Evolutionary conservation across 2,888 invertebrate genomes (phyloP).

Genomic region (Polietes domitor): DNA sequence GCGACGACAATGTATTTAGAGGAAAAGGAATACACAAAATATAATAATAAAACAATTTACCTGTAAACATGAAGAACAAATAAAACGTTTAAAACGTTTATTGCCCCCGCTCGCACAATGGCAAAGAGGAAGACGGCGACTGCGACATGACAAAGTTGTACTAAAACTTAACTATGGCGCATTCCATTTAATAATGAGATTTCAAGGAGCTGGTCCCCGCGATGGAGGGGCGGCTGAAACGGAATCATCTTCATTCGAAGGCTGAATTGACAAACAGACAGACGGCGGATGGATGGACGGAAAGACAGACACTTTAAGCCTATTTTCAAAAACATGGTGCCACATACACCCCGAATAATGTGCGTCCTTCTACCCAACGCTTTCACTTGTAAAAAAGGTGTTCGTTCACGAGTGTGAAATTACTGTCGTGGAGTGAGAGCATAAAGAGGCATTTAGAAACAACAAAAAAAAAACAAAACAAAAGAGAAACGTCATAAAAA

Average conservation of each 20-base stretch:
- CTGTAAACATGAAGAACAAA: constrained; percentile 42
- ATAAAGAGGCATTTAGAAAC: background rate
- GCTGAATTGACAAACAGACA: background rate
- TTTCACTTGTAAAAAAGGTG: background rate
- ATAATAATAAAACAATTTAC: constrained; percentile 59
- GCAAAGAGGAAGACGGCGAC: background rate
- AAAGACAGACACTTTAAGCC: constrained; percentile 19
- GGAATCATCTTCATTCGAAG: background rate
- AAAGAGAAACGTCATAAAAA: constrained; percentile 53
- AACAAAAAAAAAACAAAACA: background rate
- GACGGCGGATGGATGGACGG: background rate
- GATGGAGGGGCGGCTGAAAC: background rate
- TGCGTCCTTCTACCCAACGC: background rate
- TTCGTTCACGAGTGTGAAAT: background rate
- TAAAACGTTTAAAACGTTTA: constrained; percentile 58
- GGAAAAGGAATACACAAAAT: constrained; percentile 12
- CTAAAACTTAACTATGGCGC: constrained; percentile 17
- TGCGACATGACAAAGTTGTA: constrained; percentile 16
- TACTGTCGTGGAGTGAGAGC: background rate
- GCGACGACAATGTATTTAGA: background rate
- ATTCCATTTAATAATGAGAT: constrained; percentile 16
- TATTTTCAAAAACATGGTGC: constrained; percentile 28
- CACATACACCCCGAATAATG: constrained; percentile 30
- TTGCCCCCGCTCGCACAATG: constrained; percentile 41
- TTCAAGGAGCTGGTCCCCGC: background rate